Base-by-base conservation (phyloP, 2,113 vertebrate genomes). In the Eurypyga helias region DNA sequence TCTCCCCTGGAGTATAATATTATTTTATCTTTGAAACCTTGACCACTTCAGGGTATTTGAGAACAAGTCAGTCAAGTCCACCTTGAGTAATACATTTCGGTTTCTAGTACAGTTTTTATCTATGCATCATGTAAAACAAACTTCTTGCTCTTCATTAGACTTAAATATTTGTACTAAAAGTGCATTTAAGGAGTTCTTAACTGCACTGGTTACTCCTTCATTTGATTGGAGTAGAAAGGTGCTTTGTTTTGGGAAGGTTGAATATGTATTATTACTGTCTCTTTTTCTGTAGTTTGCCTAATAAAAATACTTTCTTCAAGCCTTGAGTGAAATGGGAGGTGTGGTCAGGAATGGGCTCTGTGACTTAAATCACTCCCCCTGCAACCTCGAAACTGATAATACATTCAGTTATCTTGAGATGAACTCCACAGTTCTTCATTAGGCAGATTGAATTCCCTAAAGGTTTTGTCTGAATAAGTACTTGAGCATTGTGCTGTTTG, bases 141-240 rank as follows among this genome's bases (percentile, higher is more conserved):
- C 43, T 65, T 86, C 21, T 38, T 82, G 12, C 15, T 79, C 41
- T 82, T 93, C 45, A 23, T 89, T 87, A 5, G 20, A 7, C 11
- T 95, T 66, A 65, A 82, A 19, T 89, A 87, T 64, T 86, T 96
- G 57, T 84, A 31, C 38, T 84, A 71, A 88, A 83, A 83, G 55
- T 43, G 9, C 26, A 61, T 89, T 90, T 89, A n/a, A 69, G 25
- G 26, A 61, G 25, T 61, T 85, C 86, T 69, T 29, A 90, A 57
- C 73, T 62, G 25, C 46, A 10, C 25, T 76, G 73, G 10, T 76
- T 72, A 24, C 65, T 79, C 5, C 0, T 57, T 62, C 7, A 1
- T 86, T 78, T 90, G 55, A 17, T 57, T 71, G 48, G 43, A 87
- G 76, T 57, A 84, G 72, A n/a, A 92, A 57, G 20, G 24, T 81